Conservation (phyloP, 1,140 invertebrate genomes). For the Vollenhovia emeryi region DNA sequence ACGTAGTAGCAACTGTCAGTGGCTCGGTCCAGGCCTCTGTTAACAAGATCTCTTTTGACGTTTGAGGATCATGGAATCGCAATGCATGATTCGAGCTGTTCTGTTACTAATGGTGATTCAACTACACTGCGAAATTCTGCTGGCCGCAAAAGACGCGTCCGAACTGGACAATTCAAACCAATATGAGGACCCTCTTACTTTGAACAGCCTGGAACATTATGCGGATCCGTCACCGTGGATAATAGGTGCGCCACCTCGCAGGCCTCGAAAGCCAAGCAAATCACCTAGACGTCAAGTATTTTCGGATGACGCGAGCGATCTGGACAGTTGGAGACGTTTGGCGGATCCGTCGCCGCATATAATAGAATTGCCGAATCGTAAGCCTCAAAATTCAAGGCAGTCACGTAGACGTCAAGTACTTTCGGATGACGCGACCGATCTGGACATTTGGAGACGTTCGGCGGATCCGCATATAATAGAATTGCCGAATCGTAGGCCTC, state of each 20-base stretch:
- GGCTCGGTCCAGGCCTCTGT: not conserved
- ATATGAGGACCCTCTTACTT: not conserved
- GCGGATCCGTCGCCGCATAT: not conserved
- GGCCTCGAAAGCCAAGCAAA: not conserved
- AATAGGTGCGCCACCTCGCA: not conserved
- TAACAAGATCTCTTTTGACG: not conserved
- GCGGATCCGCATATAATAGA: not conserved
- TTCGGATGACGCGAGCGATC: not conserved
- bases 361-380: not conserved
- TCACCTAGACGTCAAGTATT: not conserved
- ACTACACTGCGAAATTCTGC: not conserved
- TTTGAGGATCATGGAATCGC: not conserved
- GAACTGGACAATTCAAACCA: not conserved
- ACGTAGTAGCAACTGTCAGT: not conserved
- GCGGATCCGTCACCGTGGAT: not conserved
- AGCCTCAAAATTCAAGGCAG: not conserved
- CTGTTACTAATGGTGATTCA: conserved; percentile 7
- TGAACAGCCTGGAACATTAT: not conserved
- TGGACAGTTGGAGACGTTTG: not conserved
- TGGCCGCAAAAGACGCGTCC: not conserved
- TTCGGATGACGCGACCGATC: not conserved
- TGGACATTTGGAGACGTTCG: not conserved
- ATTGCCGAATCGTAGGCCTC: no score
- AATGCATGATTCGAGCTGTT: not conserved
- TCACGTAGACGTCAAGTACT: not conserved